A percentile compares a stretch with the other conserved stretches of the same genome.
Conservation (phyloP, 2,797 vertebrate species). For the Lithobates sylvaticus region DNA sequence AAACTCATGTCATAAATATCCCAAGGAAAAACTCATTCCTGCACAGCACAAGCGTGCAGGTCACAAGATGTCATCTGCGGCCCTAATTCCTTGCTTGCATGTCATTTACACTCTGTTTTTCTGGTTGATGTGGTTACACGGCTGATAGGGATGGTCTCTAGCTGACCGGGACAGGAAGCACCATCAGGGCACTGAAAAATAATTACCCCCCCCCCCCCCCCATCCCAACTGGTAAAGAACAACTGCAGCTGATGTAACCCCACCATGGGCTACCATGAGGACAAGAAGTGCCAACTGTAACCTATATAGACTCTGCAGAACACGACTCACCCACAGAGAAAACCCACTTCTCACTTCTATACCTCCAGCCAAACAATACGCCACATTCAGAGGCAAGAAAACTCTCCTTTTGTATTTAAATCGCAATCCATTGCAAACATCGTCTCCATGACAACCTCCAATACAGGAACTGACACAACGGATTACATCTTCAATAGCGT, state of each 20-base stretch:
- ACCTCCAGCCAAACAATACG: too few relatives aligned
- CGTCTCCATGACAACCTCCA: too few relatives aligned
- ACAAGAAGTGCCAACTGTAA: neutral
- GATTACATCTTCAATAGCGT: too few relatives aligned
- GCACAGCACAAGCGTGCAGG: neutral
- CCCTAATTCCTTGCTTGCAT: constrained; percentile 17
- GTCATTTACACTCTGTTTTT: neutral
- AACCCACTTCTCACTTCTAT: neutral
- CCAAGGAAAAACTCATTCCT: neutral
- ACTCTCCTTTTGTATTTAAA: too few relatives aligned
- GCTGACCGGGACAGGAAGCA: neutral
- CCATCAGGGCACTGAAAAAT: neutral
- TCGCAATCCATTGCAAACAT: too few relatives aligned
- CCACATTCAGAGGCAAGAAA: too few relatives aligned
- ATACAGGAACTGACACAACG: too few relatives aligned
- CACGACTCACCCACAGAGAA: neutral
- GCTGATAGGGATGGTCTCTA: constrained; percentile 9
- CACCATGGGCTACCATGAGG: neutral
- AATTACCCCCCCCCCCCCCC: neutral
- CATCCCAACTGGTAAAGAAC: neutral
- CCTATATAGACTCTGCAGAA: neutral
- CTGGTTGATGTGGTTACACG: constrained; percentile 43
- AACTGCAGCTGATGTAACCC: neutral
- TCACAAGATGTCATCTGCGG: constrained; percentile 38
- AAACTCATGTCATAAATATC: constrained; percentile 31